Conservation (phyloP, 2,888 invertebrate genomes). For the Malthinus seriepunctatus region DNA sequence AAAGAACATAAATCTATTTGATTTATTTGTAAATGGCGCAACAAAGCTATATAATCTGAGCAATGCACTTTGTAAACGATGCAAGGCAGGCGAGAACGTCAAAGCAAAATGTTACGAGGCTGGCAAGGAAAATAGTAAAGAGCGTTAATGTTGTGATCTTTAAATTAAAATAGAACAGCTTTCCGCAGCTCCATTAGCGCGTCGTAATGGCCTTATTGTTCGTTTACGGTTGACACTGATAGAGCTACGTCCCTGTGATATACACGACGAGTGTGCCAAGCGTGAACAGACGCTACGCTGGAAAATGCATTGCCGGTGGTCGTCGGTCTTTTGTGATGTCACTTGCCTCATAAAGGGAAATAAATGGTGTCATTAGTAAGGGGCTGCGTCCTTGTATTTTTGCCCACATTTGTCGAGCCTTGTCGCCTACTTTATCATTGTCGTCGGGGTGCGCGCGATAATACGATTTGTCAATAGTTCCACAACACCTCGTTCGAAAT, state of each 20-base stretch:
- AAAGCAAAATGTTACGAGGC: slow-evolving; percentile 35
- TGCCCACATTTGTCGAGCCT: slow-evolving; percentile 54
- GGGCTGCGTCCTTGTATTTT: slow-evolving; percentile 54
- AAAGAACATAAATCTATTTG: slow-evolving; percentile 42
- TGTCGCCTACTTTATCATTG: slow-evolving; percentile 55
- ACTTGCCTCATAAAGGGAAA: slow-evolving; percentile 54
- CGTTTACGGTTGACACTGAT: slow-evolving; percentile 36
- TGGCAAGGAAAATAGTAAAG: slow-evolving; percentile 26
- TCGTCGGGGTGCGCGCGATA: slow-evolving; percentile 47
- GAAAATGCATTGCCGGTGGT: slow-evolving; percentile 48
- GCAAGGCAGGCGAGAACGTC: slow-evolving; percentile 25
- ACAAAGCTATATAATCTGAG: slow-evolving; percentile 40
- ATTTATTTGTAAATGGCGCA: slow-evolving; percentile 42
- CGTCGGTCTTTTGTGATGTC: slow-evolving; percentile 52
- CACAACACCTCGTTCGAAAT: slow-evolving; percentile 21
- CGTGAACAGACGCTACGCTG: slow-evolving; percentile 44
- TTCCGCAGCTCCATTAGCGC: slow-evolving; percentile 40
- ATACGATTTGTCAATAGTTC: slow-evolving; percentile 46
- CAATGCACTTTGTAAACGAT: slow-evolving; percentile 39
- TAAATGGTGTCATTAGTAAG: slow-evolving; percentile 55
- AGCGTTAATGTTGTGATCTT: slow-evolving; percentile 32
- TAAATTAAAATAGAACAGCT: slow-evolving; percentile 38
- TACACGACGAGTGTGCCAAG: slow-evolving; percentile 33
- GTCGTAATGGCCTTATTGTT: slow-evolving; percentile 42
- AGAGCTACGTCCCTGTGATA: slow-evolving; percentile 36